These are phyloP conservation scores for Helicoverpa armigera DNA, from an alignment of 1,140 invertebrate genomes.

Conservation along the genomic window DNA sequence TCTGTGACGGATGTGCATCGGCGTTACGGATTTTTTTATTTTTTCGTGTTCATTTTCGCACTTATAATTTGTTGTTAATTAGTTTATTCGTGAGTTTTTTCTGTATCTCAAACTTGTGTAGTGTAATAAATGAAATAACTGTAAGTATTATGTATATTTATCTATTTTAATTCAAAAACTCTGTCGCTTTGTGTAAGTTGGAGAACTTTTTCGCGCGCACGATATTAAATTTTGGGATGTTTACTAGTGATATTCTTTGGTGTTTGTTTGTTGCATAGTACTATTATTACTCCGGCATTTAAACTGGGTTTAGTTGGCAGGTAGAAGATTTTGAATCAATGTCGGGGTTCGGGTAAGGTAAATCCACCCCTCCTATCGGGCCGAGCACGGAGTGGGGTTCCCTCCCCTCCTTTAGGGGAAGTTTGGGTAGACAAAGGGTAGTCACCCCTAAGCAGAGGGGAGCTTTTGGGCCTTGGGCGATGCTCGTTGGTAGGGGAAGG, in stretches of 20 bases:
- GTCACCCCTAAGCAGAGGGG: constrained; percentile 83
- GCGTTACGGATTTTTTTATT: constrained; percentile 17
- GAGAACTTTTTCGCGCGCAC: constrained; percentile 48
- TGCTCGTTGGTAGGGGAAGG: constrained; percentile 76
- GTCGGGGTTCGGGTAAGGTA: constrained; percentile 61
- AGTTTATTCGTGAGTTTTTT: background rate
- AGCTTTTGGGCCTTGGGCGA: constrained; percentile 74
- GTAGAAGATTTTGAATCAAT: constrained; percentile 73
- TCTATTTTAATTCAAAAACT: background rate
- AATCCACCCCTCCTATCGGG: constrained; percentile 76
- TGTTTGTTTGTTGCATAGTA: constrained; percentile 9
- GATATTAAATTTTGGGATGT: background rate
- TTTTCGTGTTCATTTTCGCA: constrained; percentile 17
- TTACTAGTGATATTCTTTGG: background rate
- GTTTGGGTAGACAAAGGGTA: constrained; percentile 83
- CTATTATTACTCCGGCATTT: constrained; percentile 57
- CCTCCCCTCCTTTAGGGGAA: constrained; percentile 79
- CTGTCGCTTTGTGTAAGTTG: constrained; percentile 11
- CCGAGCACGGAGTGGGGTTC: constrained; percentile 78
- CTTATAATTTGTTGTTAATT: background rate
- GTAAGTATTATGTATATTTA: constrained; percentile 10
- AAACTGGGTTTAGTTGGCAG: constrained; percentile 57
- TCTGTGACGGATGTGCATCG: background rate
- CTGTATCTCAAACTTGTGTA: background rate
- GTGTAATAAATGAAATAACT: background rate